Conservation (phyloP, 1,140 invertebrate genomes). For the Ostrea edulis region DNA sequence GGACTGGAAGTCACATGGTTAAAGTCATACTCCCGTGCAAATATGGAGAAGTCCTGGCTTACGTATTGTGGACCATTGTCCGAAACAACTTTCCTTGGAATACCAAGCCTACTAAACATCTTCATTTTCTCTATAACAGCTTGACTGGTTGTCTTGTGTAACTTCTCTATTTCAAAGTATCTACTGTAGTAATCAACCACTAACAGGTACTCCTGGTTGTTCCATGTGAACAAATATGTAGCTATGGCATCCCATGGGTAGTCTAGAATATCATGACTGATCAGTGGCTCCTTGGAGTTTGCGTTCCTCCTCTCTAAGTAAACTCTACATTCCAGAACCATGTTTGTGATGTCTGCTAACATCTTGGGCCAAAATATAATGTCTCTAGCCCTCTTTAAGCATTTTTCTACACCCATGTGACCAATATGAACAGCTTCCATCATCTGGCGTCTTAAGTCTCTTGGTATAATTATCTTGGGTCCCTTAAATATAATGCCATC, state of each 20-base stretch:
- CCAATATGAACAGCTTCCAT: slow-evolving; percentile 53
- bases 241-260: no score
- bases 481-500: slow-evolving; percentile 58
- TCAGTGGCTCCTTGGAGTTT: slow-evolving; percentile 52
- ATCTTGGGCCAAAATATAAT: slow-evolving; percentile 59
- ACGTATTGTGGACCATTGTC: not conserved
- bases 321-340: slow-evolving; percentile 47
- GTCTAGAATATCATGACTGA: slow-evolving; percentile 52
- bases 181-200: not conserved
- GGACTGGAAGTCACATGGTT: slow-evolving; percentile 35
- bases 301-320: slow-evolving; percentile 43
- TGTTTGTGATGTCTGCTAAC: slow-evolving; percentile 50
- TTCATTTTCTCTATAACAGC: not conserved
- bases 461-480: slow-evolving; percentile 56
- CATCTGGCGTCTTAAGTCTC: slow-evolving; percentile 46
- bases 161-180: no score
- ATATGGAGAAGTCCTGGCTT: not conserved
- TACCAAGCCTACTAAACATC: slow-evolving; percentile 3
- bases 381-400: slow-evolving; percentile 49
- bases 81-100: not conserved
- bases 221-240: slow-evolving; percentile 17
- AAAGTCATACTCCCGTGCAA: not conserved
- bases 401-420: slow-evolving; percentile 62
- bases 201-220: not conserved
- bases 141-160: not conserved